Percentiles rank a stretch among this genome's conserved stretches.
Evolutionary conservation across 2,113 vertebrate species (phyloP).

Genomic region (Dicaeum eximium): DNA sequence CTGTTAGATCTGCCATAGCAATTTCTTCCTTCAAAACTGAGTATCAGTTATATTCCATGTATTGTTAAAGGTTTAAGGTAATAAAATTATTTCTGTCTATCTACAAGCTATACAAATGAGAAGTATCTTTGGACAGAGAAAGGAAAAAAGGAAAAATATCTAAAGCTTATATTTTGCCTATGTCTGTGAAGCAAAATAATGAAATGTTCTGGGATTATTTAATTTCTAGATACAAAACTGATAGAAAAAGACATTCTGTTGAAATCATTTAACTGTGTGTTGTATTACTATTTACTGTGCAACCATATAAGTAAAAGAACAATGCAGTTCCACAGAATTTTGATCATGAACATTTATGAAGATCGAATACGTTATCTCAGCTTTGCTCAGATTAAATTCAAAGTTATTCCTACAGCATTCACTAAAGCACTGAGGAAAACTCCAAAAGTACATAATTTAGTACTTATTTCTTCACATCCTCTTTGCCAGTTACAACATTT

Average conservation of each 20-base stretch:
- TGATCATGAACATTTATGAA: not conserved
- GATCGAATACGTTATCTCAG: not conserved
- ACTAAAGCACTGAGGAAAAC: not conserved
- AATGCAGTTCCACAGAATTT: not conserved
- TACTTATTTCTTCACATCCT: not conserved
- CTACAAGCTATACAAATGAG: not conserved
- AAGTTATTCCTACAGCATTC: not conserved
- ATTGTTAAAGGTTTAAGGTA: not conserved
- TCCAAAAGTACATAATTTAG: not conserved
- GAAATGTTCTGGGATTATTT: not conserved
- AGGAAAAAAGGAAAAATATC: not conserved
- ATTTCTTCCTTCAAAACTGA: not conserved
- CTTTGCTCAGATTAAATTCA: not conserved
- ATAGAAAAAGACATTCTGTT: not conserved
- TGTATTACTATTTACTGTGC: not conserved
- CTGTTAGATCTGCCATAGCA: not conserved
- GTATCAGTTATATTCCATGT: not conserved
- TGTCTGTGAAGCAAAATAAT: not conserved
- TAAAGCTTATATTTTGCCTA: not conserved
- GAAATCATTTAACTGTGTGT: not conserved
- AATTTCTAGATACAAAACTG: not conserved
- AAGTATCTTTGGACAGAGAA: not conserved
- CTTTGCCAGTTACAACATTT: not conserved
- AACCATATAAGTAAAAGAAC: not conserved
- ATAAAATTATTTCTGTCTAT: not conserved